These are phyloP conservation scores for Erithacus rubecula DNA, from an alignment of 2,797 vertebrate genomes.

Conservation along the genomic window DNA sequence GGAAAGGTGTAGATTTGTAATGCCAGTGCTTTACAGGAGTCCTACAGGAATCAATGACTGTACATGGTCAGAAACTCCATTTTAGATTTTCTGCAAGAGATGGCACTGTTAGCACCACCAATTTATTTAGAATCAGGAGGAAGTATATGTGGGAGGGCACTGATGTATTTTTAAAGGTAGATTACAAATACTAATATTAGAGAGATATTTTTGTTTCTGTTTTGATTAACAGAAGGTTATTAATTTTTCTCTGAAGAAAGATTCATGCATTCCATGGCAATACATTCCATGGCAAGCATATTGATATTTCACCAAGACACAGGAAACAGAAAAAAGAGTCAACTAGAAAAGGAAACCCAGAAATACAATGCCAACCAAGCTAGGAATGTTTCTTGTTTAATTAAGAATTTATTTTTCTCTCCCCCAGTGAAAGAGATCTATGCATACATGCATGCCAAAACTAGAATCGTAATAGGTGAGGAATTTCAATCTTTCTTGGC, in stretches of 20 bases:
- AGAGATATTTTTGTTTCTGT: slow-evolving; percentile 49
- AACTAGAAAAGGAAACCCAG: background rate
- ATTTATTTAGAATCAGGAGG: slow-evolving; percentile 31
- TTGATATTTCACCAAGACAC: background rate
- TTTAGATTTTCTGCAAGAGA: slow-evolving; percentile 52
- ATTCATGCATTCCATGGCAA: background rate
- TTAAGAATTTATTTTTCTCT: background rate
- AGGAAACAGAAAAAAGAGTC: background rate
- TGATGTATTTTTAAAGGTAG: slow-evolving; percentile 38
- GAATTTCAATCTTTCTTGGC: background rate
- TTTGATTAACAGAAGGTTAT: slow-evolving; percentile 36
- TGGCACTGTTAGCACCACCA: slow-evolving; percentile 49
- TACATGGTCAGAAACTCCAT: slow-evolving; percentile 26
- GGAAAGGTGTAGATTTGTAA: background rate
- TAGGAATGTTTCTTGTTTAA: background rate
- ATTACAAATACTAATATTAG: slow-evolving; percentile 51
- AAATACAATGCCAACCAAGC: background rate
- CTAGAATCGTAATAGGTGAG: background rate
- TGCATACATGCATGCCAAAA: background rate
- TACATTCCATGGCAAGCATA: background rate
- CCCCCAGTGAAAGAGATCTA: accelerated
- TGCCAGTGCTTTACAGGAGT: background rate
- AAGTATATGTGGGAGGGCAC: slow-evolving; percentile 7
- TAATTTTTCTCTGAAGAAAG: slow-evolving; percentile 9
- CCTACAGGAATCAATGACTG: background rate